phyloP scores from a whole-genome alignment of 2,888 invertebrate species.

The Acheta domesticus region DNA sequence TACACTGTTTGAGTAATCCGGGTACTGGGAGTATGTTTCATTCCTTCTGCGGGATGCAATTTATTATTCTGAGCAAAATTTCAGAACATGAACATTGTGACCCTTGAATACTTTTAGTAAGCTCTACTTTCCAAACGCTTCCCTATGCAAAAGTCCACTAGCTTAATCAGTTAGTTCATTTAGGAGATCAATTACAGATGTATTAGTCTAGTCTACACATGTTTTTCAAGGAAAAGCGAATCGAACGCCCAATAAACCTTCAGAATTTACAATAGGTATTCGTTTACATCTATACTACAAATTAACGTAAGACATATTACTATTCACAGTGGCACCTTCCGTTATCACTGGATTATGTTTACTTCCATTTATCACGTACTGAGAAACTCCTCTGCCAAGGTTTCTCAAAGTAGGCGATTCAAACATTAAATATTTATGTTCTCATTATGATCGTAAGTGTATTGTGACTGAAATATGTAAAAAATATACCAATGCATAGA shows the following conservation, averaged over 20 bases:
- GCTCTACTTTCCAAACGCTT: not conserved
- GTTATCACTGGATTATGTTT: too few species aligned
- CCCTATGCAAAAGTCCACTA: not conserved
- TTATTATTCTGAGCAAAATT: not conserved
- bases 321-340: too few species aligned
- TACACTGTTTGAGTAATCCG: not conserved
- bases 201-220: conserved; percentile 6
- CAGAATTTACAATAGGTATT: not conserved
- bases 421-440: not conserved
- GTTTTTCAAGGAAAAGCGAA: not conserved
- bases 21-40: not conserved
- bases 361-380: too few species aligned
- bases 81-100: not conserved
- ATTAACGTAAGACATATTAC: too few species aligned
- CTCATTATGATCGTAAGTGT: too few species aligned
- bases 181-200: conserved; percentile 9
- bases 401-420: conserved; percentile 18
- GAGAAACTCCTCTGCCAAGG: not conserved
- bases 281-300: not conserved
- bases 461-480: too few species aligned
- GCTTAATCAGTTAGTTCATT: not conserved
- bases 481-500: too few species aligned
- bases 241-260: conserved; percentile 11
- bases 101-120: not conserved
- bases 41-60: not conserved